Conservation (phyloP, 2,797 vertebrate species). For the Menidia menidia region DNA sequence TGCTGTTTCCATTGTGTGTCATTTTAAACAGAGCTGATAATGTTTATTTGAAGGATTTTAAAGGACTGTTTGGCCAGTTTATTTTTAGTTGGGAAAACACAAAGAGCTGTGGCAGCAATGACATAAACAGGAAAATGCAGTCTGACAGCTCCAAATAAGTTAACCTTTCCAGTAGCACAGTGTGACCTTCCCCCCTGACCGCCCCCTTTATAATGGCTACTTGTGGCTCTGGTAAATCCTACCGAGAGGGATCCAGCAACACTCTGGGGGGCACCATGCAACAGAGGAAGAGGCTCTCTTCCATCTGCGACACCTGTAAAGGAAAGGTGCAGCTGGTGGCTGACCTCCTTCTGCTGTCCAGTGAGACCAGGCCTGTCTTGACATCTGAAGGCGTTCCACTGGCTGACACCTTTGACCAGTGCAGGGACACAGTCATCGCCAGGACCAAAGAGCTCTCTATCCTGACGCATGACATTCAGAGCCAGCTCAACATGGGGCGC, state of each 20-base stretch:
- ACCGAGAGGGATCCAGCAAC: slow-evolving; percentile 86
- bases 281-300: slow-evolving; percentile 92
- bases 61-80: slow-evolving; percentile 80
- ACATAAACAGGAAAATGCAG: slow-evolving; percentile 69
- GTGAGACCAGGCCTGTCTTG: slow-evolving; percentile 94
- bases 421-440: slow-evolving; percentile 96
- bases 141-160: slow-evolving; percentile 54
- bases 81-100: slow-evolving; percentile 35
- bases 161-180: slow-evolving; percentile 57
- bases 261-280: slow-evolving; percentile 82
- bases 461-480: slow-evolving; percentile 96
- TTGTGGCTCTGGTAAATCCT: slow-evolving; percentile 92
- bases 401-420: slow-evolving; percentile 96
- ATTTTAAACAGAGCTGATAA: slow-evolving; percentile 41
- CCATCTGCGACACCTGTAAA: slow-evolving; percentile 93
- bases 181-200: too few relatives aligned
- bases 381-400: slow-evolving; percentile 87
- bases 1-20: slow-evolving; percentile 68
- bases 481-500: slow-evolving; percentile 98
- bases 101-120: slow-evolving; percentile 58
- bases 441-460: slow-evolving; percentile 98
- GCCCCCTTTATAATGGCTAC: slow-evolving; percentile 90
- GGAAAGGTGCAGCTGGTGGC: slow-evolving; percentile 99
- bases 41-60: slow-evolving; percentile 76
- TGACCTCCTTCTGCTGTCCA: slow-evolving; percentile 95